Percentiles rank a stretch among this genome's conserved stretches.
These are phyloP conservation scores for Trilocha varians DNA, from an alignment of 2,888 invertebrate species.

Conservation along the genomic window DNA sequence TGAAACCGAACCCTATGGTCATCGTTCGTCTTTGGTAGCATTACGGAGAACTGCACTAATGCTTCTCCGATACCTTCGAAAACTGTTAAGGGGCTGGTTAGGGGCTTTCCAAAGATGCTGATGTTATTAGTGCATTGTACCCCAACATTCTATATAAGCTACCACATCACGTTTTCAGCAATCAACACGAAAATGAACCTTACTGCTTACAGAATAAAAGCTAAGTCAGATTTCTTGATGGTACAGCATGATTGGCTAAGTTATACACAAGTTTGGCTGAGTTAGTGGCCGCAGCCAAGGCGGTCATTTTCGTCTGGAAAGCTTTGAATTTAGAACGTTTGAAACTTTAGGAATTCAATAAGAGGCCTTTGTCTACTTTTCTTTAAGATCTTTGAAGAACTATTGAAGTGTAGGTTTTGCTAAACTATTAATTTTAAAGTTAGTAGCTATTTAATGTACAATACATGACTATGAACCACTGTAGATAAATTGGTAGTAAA, in stretches of 20 bases:
- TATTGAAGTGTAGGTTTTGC: no score
- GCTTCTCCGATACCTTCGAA: conserved; percentile 63
- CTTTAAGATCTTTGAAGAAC: no score
- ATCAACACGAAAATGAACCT: conserved; percentile 19
- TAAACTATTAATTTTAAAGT: no score
- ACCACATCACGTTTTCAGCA: conserved; percentile 15
- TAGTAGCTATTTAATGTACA: no score
- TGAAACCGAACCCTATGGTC: conserved; percentile 39
- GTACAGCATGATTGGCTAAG: conserved; percentile 20
- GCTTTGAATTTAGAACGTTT: conserved; percentile 45
- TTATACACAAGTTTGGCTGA: conserved; percentile 48
- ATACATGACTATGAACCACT: no score
- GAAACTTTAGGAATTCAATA: conserved; percentile 47
- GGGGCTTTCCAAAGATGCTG: conserved; percentile 70
- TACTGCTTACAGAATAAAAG: conserved; percentile 12
- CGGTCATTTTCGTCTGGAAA: conserved; percentile 55
- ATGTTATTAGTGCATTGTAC: conserved; percentile 70
- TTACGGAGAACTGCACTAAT: conserved; percentile 71
- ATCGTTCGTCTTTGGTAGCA: conserved; percentile 67
- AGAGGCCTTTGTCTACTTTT: conserved; percentile 27
- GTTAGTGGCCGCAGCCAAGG: conserved; percentile 52
- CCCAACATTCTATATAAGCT: conserved; percentile 45
- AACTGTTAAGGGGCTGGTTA: conserved; percentile 73
- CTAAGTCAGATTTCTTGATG: not conserved
- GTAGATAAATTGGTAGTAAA: no score